Conservation (phyloP, 2,113 vertebrate genomes). For the Prunella fulvescens region DNA sequence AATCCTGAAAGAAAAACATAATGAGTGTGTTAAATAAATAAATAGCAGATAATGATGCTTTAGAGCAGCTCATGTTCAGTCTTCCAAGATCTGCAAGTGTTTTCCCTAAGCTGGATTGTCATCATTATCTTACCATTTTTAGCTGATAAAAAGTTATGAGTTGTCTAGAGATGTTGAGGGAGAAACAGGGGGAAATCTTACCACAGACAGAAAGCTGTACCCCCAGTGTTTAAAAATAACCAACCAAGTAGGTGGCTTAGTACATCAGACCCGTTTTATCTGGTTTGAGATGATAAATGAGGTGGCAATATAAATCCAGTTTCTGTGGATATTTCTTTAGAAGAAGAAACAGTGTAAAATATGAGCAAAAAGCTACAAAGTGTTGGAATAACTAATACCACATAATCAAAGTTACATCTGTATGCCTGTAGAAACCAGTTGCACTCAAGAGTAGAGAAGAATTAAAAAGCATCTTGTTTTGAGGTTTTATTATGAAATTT, state of each 20-base stretch:
- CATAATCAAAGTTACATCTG: neutral
- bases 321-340: neutral
- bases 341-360: neutral
- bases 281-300: neutral
- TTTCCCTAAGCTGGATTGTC: neutral
- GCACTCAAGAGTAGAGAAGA: neutral
- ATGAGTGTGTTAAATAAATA: neutral
- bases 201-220: neutral
- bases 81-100: neutral
- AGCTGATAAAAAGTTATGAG: neutral
- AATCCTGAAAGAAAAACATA: neutral
- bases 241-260: neutral
- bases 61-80: neutral
- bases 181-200: neutral
- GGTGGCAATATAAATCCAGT: neutral
- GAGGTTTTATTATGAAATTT: neutral
- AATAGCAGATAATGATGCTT: neutral
- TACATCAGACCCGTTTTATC: neutral
- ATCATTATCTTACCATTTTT: neutral
- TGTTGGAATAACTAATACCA: neutral
- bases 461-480: neutral
- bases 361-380: neutral
- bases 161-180: neutral
- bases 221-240: neutral
- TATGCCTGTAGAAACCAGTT: neutral